A percentile compares a stretch with the other conserved stretches of the same genome.
phyloP scores from a whole-genome alignment of 2,888 invertebrate genomes.

The Tiliacea aurago region DNA sequence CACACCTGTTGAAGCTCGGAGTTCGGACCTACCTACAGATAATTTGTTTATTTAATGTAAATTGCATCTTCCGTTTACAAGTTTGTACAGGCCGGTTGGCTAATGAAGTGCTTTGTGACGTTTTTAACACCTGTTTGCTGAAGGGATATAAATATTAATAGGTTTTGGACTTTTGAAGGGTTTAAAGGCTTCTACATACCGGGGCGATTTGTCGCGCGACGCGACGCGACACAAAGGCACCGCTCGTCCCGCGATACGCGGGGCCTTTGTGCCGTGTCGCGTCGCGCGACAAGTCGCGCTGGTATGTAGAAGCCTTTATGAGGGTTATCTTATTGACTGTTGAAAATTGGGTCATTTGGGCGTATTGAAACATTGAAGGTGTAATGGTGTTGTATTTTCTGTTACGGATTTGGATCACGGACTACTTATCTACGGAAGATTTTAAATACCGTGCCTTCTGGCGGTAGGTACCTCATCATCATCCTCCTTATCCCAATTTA shows the following conservation, averaged over 20 bases:
- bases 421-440: background rate
- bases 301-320: no score
- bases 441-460: background rate
- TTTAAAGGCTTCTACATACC: no score
- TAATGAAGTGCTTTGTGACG: conserved; percentile 75
- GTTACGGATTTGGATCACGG: background rate
- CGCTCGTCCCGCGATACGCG: no score
- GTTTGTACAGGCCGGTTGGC: conserved; percentile 69
- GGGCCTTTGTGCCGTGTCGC: no score
- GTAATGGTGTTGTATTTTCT: background rate
- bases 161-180: conserved; percentile 33
- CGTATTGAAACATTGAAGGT: conserved; percentile 16
- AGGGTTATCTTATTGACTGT: conserved; percentile 25
- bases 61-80: conserved; percentile 76
- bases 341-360: conserved; percentile 9
- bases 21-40: conserved; percentile 70
- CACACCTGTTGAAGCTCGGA: conserved; percentile 83
- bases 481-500: no score
- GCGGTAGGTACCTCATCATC: no score
- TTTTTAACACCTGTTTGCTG: conserved; percentile 62
- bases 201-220: no score
- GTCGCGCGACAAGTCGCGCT: no score
- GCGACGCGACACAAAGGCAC: no score
- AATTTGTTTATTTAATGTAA: conserved; percentile 85
- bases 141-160: conserved; percentile 59